Conservation (phyloP, 1,140 invertebrate genomes). For the Papilio glaucus region DNA sequence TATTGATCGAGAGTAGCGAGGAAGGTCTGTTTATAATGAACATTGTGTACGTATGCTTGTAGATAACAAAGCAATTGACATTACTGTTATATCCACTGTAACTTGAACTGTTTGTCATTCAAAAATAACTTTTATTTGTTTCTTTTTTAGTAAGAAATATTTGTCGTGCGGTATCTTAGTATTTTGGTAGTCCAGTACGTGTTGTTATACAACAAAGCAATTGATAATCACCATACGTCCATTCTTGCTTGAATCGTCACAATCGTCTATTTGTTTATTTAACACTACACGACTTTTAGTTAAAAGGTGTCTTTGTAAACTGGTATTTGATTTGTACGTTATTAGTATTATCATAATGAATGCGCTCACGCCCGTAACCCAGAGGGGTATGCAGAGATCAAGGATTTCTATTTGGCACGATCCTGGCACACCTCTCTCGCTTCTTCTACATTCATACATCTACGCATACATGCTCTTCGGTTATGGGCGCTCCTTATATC, state of each 20-base stretch:
- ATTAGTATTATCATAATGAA: background rate
- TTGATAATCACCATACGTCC: slow-evolving; percentile 15
- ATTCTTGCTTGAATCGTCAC: slow-evolving; percentile 9
- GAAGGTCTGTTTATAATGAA: slow-evolving; percentile 1
- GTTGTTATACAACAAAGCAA: background rate
- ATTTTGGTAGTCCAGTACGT: background rate
- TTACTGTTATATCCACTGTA: slow-evolving; percentile 23
- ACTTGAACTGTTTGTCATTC: slow-evolving; percentile 2
- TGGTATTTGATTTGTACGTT: background rate
- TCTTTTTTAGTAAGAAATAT: background rate
- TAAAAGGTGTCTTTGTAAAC: background rate
- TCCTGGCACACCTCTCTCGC: too few species aligned
- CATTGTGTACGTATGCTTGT: slow-evolving; percentile 15
- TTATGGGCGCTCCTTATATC: too few species aligned
- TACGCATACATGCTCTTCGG: too few species aligned
- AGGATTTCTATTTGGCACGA: too few species aligned
- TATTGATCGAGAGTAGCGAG: background rate
- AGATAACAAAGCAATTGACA: slow-evolving; percentile 38
- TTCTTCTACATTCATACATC: too few species aligned
- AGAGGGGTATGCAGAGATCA: too few species aligned
- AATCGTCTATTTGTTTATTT: background rate
- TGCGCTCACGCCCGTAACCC: too few species aligned
- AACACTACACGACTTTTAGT: background rate
- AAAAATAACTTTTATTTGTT: background rate
- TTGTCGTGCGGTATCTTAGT: background rate